phyloP scores from a whole-genome alignment of 1,140 invertebrate genomes.

The Agrilus planipennis region DNA sequence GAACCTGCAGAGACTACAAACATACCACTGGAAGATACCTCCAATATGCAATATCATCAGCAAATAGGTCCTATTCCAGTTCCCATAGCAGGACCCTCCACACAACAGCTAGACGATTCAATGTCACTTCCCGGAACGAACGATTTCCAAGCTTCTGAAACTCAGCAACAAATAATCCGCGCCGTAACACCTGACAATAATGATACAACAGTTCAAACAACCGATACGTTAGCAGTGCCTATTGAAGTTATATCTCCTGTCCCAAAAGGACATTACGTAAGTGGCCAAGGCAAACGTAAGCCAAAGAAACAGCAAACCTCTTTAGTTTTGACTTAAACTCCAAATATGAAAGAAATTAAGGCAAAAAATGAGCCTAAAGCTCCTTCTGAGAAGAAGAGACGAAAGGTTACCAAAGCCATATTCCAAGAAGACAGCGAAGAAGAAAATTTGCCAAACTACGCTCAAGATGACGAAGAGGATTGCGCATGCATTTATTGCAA shows the following conservation, averaged over 20 bases:
- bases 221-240: neutral
- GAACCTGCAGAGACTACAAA: conserved; percentile 1
- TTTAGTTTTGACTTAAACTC: conserved; percentile 1
- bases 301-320: neutral
- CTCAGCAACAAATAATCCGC: neutral
- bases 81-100: neutral
- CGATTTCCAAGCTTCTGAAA: neutral
- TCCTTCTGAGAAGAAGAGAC: too few species aligned
- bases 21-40: neutral
- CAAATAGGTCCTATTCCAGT: neutral
- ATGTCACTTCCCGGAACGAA: too few species aligned
- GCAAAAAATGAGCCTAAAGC: too few species aligned
- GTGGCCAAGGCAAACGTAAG: too few species aligned
- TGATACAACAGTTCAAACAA: neutral
- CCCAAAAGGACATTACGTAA: neutral
- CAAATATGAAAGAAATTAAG: too few species aligned
- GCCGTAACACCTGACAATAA: neutral
- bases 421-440: too few species aligned
- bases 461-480: too few species aligned
- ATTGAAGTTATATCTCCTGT: neutral
- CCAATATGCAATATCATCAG: neutral
- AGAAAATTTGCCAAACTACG: too few species aligned
- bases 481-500: too few species aligned
- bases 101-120: too few species aligned
- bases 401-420: too few species aligned